A percentile compares a stretch with the other conserved stretches of the same genome.
These are phyloP conservation scores for Dasypogon diadema DNA, from an alignment of 2,888 invertebrate species.

Conservation along the genomic window DNA sequence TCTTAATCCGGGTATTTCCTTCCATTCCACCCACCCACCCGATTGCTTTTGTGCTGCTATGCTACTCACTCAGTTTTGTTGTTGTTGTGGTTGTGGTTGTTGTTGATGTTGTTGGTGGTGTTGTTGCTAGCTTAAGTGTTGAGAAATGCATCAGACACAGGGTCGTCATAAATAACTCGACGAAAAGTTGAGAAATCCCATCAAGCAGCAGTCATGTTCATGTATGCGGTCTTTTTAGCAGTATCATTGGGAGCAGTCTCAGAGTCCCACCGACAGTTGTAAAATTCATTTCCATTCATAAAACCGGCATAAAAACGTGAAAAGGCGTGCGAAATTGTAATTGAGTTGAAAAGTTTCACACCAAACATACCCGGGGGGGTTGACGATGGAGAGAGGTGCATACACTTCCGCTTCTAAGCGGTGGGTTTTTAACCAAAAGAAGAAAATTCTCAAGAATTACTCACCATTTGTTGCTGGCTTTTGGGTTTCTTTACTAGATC, in stretches of 20 bases:
- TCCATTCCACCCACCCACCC: conserved; percentile 16
- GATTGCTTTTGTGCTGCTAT: not conserved
- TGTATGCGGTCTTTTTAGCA: not conserved
- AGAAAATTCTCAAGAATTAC: too few relatives aligned
- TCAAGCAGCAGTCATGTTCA: not conserved
- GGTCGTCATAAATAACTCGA: conserved; percentile 40
- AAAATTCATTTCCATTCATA: conserved; percentile 43
- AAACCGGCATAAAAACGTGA: conserved; percentile 40
- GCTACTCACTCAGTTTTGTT: too few relatives aligned
- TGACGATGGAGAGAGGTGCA: too few relatives aligned
- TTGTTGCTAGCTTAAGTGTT: too few relatives aligned
- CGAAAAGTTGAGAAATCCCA: conserved; percentile 19
- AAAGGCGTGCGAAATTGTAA: conserved; percentile 22
- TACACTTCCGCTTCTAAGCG: not conserved
- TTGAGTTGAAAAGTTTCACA: conserved; percentile 7
- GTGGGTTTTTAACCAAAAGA: not conserved
- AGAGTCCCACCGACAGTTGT: conserved; percentile 13
- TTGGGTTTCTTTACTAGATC: conserved; percentile 87
- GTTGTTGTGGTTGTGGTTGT: too few relatives aligned
- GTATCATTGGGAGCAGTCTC: not conserved
- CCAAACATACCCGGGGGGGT: too few relatives aligned
- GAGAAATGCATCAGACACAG: conserved; percentile 15
- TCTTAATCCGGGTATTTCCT: conserved; percentile 15
- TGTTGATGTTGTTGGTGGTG: not conserved
- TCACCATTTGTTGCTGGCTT: conserved; percentile 93